Evolutionary conservation across 2,113 vertebrate species (phyloP).

Genomic region (Corythornis madagascariensis): DNA sequence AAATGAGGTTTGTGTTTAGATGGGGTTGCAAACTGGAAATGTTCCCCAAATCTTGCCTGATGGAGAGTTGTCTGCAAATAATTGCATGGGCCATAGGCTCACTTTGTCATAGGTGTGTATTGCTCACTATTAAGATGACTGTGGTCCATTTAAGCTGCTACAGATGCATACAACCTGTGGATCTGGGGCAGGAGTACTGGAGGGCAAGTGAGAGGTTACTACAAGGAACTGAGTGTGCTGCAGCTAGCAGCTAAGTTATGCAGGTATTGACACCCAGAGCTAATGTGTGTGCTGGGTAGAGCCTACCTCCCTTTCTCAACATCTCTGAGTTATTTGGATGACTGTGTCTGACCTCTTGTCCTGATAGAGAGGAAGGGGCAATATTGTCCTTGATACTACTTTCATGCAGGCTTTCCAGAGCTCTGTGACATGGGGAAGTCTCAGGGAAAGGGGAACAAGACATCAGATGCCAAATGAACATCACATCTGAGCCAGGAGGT

Average conservation of each 20-base stretch:
- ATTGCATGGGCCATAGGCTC: not conserved
- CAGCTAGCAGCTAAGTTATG: not conserved
- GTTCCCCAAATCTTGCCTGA: not conserved
- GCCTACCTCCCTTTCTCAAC: not conserved
- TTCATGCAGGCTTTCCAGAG: not conserved
- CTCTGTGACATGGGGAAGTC: not conserved
- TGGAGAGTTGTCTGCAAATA: not conserved
- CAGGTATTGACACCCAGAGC: not conserved
- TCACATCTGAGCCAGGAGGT: not conserved
- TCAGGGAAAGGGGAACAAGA: not conserved
- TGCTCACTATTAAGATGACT: not conserved
- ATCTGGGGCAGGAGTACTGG: not conserved
- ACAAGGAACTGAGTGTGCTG: not conserved
- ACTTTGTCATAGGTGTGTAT: not conserved
- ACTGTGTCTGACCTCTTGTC: not conserved
- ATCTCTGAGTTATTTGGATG: not conserved
- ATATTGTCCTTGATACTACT: not conserved
- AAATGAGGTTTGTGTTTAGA: not conserved
- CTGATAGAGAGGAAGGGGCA: not conserved
- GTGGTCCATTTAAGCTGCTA: not conserved
- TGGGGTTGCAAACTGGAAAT: not conserved
- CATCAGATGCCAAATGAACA: not conserved
- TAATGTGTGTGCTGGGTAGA: not conserved
- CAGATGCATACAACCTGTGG: not conserved
- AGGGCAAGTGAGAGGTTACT: not conserved